These are phyloP conservation scores for Toxotes chatareus DNA, from an alignment of 2,113 vertebrate genomes.

Conservation along the genomic window DNA sequence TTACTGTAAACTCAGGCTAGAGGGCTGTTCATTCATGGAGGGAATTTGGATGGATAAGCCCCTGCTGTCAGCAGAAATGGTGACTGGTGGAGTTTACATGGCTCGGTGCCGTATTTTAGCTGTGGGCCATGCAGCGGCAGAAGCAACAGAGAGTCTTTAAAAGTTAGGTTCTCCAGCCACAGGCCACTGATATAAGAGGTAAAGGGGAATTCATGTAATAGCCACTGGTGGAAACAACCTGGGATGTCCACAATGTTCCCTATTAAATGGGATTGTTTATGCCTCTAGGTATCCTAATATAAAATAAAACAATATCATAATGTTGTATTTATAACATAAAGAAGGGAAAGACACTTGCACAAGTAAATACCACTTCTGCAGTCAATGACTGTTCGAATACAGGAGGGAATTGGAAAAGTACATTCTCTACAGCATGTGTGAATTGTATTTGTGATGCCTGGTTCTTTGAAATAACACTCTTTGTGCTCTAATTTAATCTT, in stretches of 20 bases:
- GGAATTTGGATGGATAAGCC: slow-evolving; percentile 72
- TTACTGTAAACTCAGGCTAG: slow-evolving; percentile 63
- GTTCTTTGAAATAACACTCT: slow-evolving; percentile 41
- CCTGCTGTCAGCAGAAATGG: slow-evolving; percentile 76
- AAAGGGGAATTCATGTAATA: slow-evolving; percentile 50
- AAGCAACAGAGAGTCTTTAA: slow-evolving; percentile 50
- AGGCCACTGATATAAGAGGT: slow-evolving; percentile 47
- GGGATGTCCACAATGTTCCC: slow-evolving; percentile 33
- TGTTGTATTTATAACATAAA: slow-evolving; percentile 34
- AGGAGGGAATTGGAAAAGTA: background rate
- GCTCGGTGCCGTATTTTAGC: slow-evolving; percentile 59
- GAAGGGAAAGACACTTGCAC: background rate
- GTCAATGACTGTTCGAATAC: slow-evolving; percentile 16
- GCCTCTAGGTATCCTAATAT: slow-evolving; percentile 36
- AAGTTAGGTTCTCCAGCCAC: slow-evolving; percentile 46
- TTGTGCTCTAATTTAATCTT: slow-evolving; percentile 34
- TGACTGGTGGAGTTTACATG: slow-evolving; percentile 64
- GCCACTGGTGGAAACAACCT: slow-evolving; percentile 40
- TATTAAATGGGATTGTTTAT: slow-evolving; percentile 51
- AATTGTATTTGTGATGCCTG: background rate
- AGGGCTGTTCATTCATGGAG: slow-evolving; percentile 69
- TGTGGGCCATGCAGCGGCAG: slow-evolving; percentile 63
- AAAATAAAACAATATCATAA: slow-evolving; percentile 48
- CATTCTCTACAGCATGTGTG: background rate
- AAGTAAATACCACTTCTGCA: background rate